A percentile compares a stretch with the other conserved stretches of the same genome.
Conservation (phyloP, 2,888 invertebrate genomes). For the Priocnemis perturbator region DNA sequence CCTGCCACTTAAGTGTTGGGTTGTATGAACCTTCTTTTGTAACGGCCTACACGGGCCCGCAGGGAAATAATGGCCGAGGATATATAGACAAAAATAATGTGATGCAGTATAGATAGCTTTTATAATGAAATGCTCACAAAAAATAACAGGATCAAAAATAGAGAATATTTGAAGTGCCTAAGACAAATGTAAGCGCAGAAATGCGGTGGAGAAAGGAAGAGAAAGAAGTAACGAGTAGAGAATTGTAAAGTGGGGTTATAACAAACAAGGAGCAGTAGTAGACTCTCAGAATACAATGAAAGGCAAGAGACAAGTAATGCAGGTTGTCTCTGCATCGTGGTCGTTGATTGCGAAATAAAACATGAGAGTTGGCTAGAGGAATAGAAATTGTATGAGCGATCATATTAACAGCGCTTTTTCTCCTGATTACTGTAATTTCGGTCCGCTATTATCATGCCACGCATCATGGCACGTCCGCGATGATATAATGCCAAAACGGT, state of each 20-base stretch:
- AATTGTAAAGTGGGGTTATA: too few species aligned
- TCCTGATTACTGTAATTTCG: slow-evolving; percentile 34
- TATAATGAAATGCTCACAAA: background rate
- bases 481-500: slow-evolving; percentile 2
- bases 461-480: background rate
- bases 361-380: slow-evolving; percentile 5
- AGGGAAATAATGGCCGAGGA: too few species aligned
- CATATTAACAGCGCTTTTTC: slow-evolving; percentile 15
- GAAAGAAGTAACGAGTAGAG: too few species aligned
- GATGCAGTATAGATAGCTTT: background rate
- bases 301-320: too few species aligned
- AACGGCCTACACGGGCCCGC: background rate
- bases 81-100: too few species aligned
- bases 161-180: too few species aligned
- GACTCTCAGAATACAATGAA: too few species aligned
- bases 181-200: too few species aligned
- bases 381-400: slow-evolving; percentile 18
- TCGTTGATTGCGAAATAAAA: slow-evolving; percentile 22
- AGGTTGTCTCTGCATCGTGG: too few species aligned
- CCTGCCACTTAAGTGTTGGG: background rate
- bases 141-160: too few species aligned
- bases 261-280: background rate
- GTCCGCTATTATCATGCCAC: slow-evolving; percentile 19
- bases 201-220: too few species aligned
- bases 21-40: slow-evolving; percentile 13